phyloP scores from a whole-genome alignment of 2,797 vertebrate species.

The Enteromius unitaeniatus region DNA sequence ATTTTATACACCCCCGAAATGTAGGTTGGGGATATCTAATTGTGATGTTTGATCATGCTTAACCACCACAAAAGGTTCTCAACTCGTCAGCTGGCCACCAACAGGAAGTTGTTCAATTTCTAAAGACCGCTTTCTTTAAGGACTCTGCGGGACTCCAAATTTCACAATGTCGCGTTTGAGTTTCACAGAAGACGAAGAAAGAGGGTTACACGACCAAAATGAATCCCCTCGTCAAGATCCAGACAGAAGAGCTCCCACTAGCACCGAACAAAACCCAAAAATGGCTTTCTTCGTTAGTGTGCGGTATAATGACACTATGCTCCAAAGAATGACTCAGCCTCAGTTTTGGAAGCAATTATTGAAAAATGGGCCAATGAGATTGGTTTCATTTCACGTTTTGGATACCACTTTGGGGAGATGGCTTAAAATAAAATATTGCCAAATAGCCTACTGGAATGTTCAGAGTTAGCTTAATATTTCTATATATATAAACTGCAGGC shows the following conservation, averaged over 20 bases:
- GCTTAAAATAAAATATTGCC: slow-evolving; percentile 31
- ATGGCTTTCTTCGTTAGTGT: slow-evolving; percentile 37
- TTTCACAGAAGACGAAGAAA: slow-evolving; percentile 11
- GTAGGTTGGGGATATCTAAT: slow-evolving; percentile 16
- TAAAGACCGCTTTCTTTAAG: neutral
- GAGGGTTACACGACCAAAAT: slow-evolving; percentile 13
- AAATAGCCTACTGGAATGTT: slow-evolving; percentile 6
- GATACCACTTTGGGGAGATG: slow-evolving; percentile 26
- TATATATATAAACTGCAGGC: neutral
- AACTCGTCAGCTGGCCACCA: slow-evolving; percentile 2
- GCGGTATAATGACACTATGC: slow-evolving; percentile 32
- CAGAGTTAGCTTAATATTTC: neutral
- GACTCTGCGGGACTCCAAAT: neutral
- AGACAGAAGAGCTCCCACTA: slow-evolving; percentile 35
- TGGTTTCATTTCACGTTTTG: slow-evolving; percentile 41
- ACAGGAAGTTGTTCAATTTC: neutral
- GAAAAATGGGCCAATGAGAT: slow-evolving; percentile 47
- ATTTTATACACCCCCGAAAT: slow-evolving; percentile 37
- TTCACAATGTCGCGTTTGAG: neutral
- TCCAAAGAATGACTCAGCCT: slow-evolving; percentile 50
- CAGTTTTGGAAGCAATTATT: slow-evolving; percentile 44
- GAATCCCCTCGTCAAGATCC: slow-evolving; percentile 24
- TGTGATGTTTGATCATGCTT: slow-evolving; percentile 1
- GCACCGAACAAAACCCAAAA: slow-evolving; percentile 34
- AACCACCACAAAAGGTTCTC: neutral